Evolutionary conservation across 2,888 invertebrate genomes (phyloP), one percentile per base, ranked within the genome.

Genomic region (Cepaea hortensis): DNA sequence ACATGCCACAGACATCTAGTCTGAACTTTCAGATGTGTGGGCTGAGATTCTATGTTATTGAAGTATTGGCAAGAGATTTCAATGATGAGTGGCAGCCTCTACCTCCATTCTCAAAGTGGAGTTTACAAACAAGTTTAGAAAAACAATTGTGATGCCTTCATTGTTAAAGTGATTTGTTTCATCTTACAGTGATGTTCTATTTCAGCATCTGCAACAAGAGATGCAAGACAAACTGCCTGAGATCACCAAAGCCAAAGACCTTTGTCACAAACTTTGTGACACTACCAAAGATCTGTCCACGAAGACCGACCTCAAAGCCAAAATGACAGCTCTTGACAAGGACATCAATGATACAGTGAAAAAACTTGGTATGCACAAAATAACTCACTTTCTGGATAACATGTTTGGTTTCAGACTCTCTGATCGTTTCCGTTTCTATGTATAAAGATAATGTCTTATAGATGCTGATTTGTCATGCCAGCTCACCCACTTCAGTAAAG

Each of bases 281-380:
- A 97, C 98, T 65, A 95, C 98, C 70, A 97, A 97, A 50, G 98
- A 99, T 95, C 96, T 98, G 0, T 97, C 97, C 0, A 97, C 98
- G 0, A 96, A 97, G 83, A 97, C 97, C 77, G 98, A 99, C 95
- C 97, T 99, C 79, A 97, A 97, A 95, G 96, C 96, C 90, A 98
- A 98, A 93, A 95, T 99, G 85, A 96, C 96, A 0, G 97, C 97
- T 3, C 96, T 98, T n/a, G 97, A 96, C 46, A 96, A 98, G 81
- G 97, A 98, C 93, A 98, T 98, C 93, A 97, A 96, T 93, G 97
- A 97, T 84, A 95, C 98, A 90, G 98, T 98, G 88, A 93, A 93
- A 89, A 94, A 93, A 88, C 87, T 93, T 20, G 93, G 93, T 93
- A 77, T 55, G 55, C 6, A 55, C 55, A 55, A 55, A 55, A 55